These are phyloP conservation scores for Melanotaenia maccullochi DNA, from an alignment of 2,797 vertebrate genomes.

Conservation along the genomic window DNA sequence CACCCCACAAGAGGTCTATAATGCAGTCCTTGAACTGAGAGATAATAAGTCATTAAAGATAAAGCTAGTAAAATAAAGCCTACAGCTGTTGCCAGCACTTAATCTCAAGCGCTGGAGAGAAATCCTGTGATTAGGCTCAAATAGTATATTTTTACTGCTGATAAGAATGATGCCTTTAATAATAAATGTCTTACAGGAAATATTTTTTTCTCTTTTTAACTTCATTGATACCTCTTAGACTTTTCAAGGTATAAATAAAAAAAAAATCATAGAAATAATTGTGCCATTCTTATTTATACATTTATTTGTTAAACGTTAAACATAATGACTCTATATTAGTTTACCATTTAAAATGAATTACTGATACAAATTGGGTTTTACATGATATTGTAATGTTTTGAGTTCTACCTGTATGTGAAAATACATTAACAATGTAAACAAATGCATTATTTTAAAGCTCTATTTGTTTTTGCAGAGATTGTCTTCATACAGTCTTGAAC, in stretches of 20 bases:
- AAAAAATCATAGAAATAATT: too few species aligned
- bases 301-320: not conserved
- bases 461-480: too few species aligned
- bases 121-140: not conserved
- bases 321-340: too few species aligned
- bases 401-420: too few species aligned
- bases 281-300: too few species aligned
- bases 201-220: not conserved
- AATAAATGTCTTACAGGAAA: not conserved
- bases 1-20: not conserved
- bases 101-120: not conserved
- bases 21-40: not conserved
- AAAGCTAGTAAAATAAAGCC: not conserved
- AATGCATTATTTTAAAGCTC: too few species aligned
- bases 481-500: too few species aligned
- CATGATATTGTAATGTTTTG: too few species aligned
- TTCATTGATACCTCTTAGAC: not conserved
- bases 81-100: not conserved
- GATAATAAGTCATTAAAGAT: not conserved
- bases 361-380: too few species aligned
- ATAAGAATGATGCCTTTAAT: slow-evolving; percentile 2
- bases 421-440: too few species aligned
- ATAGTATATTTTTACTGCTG: not conserved
- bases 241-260: not conserved
- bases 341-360: too few species aligned